Evolutionary conservation across 2,113 vertebrate genomes (phyloP).

Genomic region (Seriola quinqueradiata): DNA sequence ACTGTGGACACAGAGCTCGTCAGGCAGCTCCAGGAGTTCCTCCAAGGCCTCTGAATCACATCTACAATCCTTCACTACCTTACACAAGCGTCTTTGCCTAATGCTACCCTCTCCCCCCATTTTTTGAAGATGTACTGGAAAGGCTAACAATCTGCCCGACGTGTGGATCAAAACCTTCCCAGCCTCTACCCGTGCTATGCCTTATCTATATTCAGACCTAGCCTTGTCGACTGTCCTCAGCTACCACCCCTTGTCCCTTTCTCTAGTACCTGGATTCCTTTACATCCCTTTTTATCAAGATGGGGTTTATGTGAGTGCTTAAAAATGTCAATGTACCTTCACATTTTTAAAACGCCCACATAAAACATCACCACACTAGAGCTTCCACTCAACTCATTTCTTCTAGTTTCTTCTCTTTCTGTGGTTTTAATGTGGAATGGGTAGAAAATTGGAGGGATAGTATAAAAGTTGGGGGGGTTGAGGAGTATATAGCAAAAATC

Average conservation of each 20-base stretch:
- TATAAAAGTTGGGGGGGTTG: constrained; percentile 7
- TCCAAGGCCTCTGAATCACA: constrained; percentile 89
- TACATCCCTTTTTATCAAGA: constrained; percentile 16
- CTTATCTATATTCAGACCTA: constrained; percentile 74
- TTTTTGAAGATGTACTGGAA: constrained; percentile 47
- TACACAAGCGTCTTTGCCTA: constrained; percentile 53
- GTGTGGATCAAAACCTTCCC: constrained; percentile 54
- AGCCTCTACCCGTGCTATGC: constrained; percentile 68
- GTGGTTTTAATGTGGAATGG: constrained; percentile 49
- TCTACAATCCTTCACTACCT: constrained; percentile 45
- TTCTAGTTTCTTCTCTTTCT: constrained; percentile 61
- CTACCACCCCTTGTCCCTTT: constrained; percentile 37
- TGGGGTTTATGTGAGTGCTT: constrained; percentile 36
- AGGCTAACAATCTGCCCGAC: constrained; percentile 35
- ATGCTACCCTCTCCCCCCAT: constrained; percentile 22
- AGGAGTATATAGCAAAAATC: constrained; percentile 27
- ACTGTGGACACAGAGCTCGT: constrained; percentile 96
- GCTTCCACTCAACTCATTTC: constrained; percentile 75
- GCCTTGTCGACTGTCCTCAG: constrained; percentile 54
- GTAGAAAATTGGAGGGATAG: constrained; percentile 19
- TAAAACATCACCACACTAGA: constrained; percentile 65
- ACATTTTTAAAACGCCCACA: constrained; percentile 43
- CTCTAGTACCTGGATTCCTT: constrained; percentile 40
- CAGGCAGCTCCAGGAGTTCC: constrained; percentile 94
- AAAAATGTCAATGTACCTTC: constrained; percentile 31